Percentiles rank a stretch among this genome's conserved stretches.
phyloP scores from a whole-genome alignment of 1,140 invertebrate genomes.

The Eufriesea mexicana region DNA sequence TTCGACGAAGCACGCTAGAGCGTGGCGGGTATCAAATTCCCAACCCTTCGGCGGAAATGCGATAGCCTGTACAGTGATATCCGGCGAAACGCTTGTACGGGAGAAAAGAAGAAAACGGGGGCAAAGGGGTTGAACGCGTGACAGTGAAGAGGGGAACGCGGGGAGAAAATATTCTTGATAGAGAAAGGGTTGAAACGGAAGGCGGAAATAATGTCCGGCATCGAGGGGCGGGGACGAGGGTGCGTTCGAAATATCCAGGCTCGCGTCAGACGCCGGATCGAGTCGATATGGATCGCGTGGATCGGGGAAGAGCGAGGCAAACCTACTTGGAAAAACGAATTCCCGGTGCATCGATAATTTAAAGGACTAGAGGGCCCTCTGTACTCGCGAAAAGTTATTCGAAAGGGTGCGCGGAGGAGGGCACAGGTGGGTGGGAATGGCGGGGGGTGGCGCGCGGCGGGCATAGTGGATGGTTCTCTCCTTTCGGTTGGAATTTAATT shows the following conservation, averaged over 20 bases:
- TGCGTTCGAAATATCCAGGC: not conserved
- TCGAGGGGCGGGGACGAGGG: too few relatives aligned
- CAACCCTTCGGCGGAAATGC: not conserved
- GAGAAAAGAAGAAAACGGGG: not conserved
- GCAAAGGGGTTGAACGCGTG: not conserved
- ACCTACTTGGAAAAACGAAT: conserved; percentile 31
- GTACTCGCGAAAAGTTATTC: conserved; percentile 31
- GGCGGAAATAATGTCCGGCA: not conserved
- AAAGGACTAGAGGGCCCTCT: not conserved
- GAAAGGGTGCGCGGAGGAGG: not conserved
- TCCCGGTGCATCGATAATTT: conserved; percentile 41
- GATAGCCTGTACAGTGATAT: not conserved
- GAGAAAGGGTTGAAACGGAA: too few relatives aligned
- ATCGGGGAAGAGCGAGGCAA: not conserved
- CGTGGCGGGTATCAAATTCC: not conserved
- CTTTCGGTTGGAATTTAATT: conserved; percentile 65
- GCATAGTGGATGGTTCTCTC: not conserved
- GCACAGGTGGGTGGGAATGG: too few relatives aligned
- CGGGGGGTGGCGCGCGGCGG: not conserved
- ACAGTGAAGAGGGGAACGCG: too few relatives aligned
- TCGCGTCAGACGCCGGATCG: not conserved
- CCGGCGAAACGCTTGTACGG: not conserved
- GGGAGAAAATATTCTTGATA: not conserved
- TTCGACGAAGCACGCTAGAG: not conserved
- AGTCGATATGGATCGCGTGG: conserved; percentile 15